These are phyloP conservation scores for Carduelis carduelis DNA, from an alignment of 2,797 vertebrate species.

Conservation along the genomic window DNA sequence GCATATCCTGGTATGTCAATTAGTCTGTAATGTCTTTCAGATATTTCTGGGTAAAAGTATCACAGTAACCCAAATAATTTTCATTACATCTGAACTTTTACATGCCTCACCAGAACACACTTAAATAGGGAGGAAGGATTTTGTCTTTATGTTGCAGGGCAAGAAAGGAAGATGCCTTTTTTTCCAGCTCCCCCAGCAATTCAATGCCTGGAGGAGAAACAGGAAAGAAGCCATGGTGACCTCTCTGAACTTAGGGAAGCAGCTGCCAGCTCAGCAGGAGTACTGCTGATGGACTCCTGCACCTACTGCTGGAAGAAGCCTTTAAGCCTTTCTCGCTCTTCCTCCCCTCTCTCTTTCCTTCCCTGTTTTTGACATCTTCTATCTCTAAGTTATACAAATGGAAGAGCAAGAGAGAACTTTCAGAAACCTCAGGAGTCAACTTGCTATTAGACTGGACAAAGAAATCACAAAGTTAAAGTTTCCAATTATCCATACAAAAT, in stretches of 20 bases:
- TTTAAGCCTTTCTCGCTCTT: not conserved
- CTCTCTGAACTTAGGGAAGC: slow-evolving; percentile 53
- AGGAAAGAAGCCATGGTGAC: slow-evolving; percentile 59
- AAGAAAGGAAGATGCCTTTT: slow-evolving; percentile 56
- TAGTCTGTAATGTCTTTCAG: not conserved
- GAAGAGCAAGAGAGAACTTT: not conserved
- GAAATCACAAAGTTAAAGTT: not conserved
- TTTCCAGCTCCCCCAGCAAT: not conserved
- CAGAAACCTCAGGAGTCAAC: not conserved
- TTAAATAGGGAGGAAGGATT: not conserved
- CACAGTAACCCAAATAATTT: not conserved
- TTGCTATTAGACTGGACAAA: not conserved
- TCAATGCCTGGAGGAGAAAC: slow-evolving; percentile 61
- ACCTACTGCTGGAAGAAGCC: not conserved
- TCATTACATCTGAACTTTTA: not conserved
- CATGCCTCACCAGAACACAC: not conserved
- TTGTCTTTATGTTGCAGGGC: not conserved
- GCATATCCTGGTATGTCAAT: not conserved
- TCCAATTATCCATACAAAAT: not conserved
- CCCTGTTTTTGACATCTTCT: not conserved
- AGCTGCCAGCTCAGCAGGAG: slow-evolving; percentile 62
- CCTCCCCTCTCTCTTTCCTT: not conserved
- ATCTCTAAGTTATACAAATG: not conserved
- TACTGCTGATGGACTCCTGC: not conserved
- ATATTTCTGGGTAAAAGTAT: not conserved